Conservation (phyloP, 1,140 invertebrate genomes). For the Euborellia annulipes region DNA sequence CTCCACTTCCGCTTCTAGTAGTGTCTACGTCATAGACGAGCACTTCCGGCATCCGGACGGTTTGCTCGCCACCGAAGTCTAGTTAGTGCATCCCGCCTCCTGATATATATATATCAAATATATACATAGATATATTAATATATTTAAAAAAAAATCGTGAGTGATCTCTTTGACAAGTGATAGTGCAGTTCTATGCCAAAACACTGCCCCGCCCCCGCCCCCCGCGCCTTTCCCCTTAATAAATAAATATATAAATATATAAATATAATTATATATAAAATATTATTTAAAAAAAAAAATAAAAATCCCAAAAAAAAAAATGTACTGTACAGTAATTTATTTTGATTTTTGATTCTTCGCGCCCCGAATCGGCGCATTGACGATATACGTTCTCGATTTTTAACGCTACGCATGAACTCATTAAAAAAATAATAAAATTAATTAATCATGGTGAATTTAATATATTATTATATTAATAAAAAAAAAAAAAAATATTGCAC, state of each 20-base stretch:
- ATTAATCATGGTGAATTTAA: no score
- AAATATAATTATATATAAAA: no score
- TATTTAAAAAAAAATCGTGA: slow-evolving; percentile 6
- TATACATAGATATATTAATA: slow-evolving; percentile 7
- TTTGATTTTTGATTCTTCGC: no score
- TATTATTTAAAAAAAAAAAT: no score
- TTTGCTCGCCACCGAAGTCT: slow-evolving; percentile 45
- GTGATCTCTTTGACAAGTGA: slow-evolving; percentile 3
- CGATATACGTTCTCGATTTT: no score
- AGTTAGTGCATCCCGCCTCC: slow-evolving; percentile 18
- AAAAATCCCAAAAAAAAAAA: no score
- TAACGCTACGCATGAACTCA: no score
- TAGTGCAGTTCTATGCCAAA: slow-evolving; percentile 2
- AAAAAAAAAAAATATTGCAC: no score
- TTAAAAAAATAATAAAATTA: no score
- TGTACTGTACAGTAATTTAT: no score
- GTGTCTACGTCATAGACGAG: slow-evolving; percentile 46
- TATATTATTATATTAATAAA: no score
- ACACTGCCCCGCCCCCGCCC: neutral
- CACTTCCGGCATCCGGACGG: slow-evolving; percentile 32
- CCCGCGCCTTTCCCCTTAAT: slow-evolving; percentile 11
- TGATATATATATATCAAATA: neutral
- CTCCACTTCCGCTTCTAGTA: slow-evolving; percentile 19
- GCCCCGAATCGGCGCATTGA: no score
- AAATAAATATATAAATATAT: slow-evolving; percentile 14